Base-by-base conservation (phyloP, 2,888 invertebrate genomes). In the Pseudolycoriella hygida region DNA sequence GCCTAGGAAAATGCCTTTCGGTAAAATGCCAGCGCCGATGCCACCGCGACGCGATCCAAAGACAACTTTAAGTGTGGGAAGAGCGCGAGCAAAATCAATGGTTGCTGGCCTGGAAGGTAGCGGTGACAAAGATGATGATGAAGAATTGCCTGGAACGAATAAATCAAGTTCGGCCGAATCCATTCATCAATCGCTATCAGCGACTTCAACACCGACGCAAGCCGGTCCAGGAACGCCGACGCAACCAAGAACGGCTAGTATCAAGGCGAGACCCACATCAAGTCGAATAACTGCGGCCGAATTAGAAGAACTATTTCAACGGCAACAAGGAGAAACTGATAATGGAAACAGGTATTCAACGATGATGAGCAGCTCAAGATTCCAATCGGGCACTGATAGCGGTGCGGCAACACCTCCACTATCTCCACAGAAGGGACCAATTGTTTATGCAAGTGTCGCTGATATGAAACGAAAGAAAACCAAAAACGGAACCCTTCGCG, bases 21-120 rank as follows among this genome's bases (percentile, higher is more conserved):
- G 60, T 57, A 65, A 82, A 47, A 74, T 80, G 49, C 80, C 85
- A 44, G 93, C 92, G 6, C 96, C 96, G 0, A 74, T 85, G 58
- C 94, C 94, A 4, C 96, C 96, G 0, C 74, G 90, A 19, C 74
- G 96, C 42, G 93, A 96, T 67, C 96, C 96, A 8, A 83, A 85
- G 60, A 96, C 96, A 0, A 90, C 92, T 2, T 70, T 97, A 38
- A 92, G 93, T 60, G 89, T 92, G 50, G 90, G 93, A 10, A 72
- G 92, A 41, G 89, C 92, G 12, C 70, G 90, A 50, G 92, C 93
- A 43, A 82, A 87, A 59, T 89, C 90, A 25, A 86, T 93, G 84
- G 88, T 92, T 4, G 90, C 90, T 5, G 90, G 89, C 43, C 69
- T 88, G 53, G 66, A 66, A 68, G 70, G 69, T 54, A 82, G 80